Percentiles rank a stretch among this genome's conserved stretches.
Conservation (phyloP, 2,888 invertebrate species). For the Lycocerus yunnanus region DNA sequence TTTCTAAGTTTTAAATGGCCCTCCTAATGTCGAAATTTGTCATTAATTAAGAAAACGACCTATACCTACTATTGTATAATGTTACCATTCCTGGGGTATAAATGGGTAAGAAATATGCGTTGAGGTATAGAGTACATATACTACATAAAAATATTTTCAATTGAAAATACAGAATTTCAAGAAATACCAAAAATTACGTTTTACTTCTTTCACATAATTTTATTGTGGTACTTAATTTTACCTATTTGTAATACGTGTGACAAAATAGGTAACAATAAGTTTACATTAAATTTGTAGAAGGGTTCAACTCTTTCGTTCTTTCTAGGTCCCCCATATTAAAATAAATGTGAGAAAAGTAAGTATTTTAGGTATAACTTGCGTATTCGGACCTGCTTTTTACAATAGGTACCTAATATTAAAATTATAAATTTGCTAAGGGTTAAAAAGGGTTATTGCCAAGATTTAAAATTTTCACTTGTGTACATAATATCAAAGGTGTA, state of each 20-base stretch:
- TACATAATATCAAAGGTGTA: background rate
- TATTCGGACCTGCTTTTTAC: background rate
- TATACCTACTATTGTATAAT: no score
- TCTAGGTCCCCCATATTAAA: background rate
- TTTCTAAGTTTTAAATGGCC: no score
- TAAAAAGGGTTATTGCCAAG: background rate
- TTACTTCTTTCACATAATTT: background rate
- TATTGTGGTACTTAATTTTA: background rate
- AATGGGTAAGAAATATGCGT: no score
- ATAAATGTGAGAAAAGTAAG: constrained; percentile 3
- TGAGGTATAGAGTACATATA: background rate
- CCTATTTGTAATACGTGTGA: background rate
- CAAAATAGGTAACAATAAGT: background rate
- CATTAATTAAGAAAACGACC: no score
- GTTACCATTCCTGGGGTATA: no score
- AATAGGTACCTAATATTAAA: background rate
- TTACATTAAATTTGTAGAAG: background rate
- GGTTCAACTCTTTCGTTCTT: background rate
- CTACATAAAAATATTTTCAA: background rate
- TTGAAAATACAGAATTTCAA: background rate
- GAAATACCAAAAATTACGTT: background rate
- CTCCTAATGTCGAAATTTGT: no score
- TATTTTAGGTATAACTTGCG: background rate
- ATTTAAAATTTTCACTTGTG: background rate
- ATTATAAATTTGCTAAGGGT: background rate